Evolutionary conservation across 2,888 invertebrate species (phyloP).

Genomic region (Nomada hirtipes): DNA sequence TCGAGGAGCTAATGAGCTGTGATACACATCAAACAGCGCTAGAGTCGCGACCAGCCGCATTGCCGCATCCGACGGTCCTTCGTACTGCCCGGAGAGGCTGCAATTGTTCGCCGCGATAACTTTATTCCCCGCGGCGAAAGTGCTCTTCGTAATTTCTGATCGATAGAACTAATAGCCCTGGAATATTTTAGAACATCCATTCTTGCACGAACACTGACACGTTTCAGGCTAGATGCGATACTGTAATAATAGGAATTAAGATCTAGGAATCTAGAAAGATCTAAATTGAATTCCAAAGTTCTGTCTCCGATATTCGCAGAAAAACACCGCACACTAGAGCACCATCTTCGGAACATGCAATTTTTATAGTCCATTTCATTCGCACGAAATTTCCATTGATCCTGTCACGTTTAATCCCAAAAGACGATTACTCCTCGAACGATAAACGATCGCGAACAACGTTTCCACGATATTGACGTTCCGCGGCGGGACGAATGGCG

Average conservation of each 20-base stretch:
- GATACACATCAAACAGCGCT: slow-evolving; percentile 83
- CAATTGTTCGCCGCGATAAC: slow-evolving; percentile 51
- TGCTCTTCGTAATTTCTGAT: neutral
- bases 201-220: no score
- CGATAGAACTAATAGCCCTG: neutral
- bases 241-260: no score
- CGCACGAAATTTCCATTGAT: no score
- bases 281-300: no score
- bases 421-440: neutral
- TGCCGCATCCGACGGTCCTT: slow-evolving; percentile 71
- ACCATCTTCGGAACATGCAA: no score
- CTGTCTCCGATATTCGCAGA: no score
- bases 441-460: neutral
- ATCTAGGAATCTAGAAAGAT: no score
- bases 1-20: slow-evolving; percentile 82
- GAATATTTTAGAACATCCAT: no score
- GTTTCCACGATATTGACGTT: slow-evolving; percentile 25
- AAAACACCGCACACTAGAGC: no score
- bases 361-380: no score
- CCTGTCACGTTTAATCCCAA: no score
- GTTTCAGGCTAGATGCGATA: no score
- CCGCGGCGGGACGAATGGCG: slow-evolving; percentile 12
- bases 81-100: slow-evolving; percentile 52
- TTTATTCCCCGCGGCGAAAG: slow-evolving; percentile 24
- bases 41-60: slow-evolving; percentile 61